Conservation (phyloP, 2,888 invertebrate genomes). For the Ormyrus thymus region DNA sequence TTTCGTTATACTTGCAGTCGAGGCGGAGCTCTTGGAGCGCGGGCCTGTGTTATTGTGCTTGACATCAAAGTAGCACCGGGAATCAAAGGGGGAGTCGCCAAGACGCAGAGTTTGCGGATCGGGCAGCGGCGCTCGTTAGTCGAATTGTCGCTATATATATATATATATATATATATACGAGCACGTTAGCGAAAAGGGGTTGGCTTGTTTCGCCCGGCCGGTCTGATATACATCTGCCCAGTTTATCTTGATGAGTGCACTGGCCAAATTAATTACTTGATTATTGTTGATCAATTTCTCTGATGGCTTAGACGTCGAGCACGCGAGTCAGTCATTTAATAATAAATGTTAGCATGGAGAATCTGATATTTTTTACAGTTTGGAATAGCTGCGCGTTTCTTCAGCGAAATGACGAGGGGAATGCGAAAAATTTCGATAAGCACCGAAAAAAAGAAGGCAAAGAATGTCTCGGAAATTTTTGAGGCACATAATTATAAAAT, state of each 20-base stretch:
- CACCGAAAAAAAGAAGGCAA: too few species aligned
- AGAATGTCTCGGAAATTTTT: too few species aligned
- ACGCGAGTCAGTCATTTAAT: too few species aligned
- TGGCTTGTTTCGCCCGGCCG: constrained; percentile 65
- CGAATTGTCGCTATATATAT: constrained; percentile 39
- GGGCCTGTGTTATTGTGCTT: constrained; percentile 34
- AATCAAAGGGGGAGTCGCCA: constrained; percentile 35
- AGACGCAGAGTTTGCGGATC: constrained; percentile 26
- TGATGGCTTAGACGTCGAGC: too few species aligned
- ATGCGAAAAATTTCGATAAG: too few species aligned
- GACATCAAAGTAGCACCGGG: constrained; percentile 30
- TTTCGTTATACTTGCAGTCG: neutral
- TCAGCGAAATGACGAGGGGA: too few species aligned
- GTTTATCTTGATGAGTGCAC: constrained; percentile 67
- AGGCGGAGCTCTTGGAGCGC: too few species aligned
- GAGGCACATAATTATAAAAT: constrained; percentile 19
- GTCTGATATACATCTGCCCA: constrained; percentile 66
- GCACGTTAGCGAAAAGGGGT: constrained; percentile 61
- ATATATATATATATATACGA: too few species aligned
- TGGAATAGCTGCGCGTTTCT: too few species aligned
- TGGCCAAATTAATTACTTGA: constrained; percentile 69
- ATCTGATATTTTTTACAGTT: too few species aligned
- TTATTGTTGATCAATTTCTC: constrained; percentile 64
- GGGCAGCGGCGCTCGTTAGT: constrained; percentile 63
- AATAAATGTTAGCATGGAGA: too few species aligned